Evolutionary conservation across 2,888 invertebrate genomes (phyloP), one percentile per base, ranked within the genome.

Genomic region (Siphonodentalium dalli): DNA sequence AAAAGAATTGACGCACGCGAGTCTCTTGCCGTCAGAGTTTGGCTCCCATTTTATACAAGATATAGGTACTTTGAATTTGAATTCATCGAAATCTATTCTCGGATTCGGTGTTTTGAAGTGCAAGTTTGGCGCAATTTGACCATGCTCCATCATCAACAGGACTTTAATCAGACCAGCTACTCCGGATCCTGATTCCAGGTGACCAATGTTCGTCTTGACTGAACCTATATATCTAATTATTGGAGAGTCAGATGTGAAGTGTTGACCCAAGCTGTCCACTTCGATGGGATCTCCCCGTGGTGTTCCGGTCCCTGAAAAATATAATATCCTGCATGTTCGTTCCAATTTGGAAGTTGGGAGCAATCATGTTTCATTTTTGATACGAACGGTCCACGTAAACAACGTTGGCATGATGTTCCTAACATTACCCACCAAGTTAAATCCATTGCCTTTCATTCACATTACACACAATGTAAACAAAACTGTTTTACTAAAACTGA

Each of bases 141-240:
- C 53, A 39, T 68, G 20, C 38, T 66, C 61, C 63, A 69, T 65
- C 70, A 70, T 71, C 18, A 74, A 50, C 24, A 70, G 39, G 6
- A 70, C 65, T 39, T 72, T 74, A 24, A 74, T 66, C 0, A 74
- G 43, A 0, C 68, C 68, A 2, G 70, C 69, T 7, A 66, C 63
- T 0, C 72, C 73, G 2, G 73, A 69, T 0, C 68, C 69, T 1
- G 71, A 63, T 44, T 72, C 72, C 15, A 63, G 49, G 39, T 74
- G 73, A 7, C 73, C 73, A 31, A 74, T 69, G 42, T 71, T 74
- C 18, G 71, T 66, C 51, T 72, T 72, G 2, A 70, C 70, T 1
- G 73, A 74, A 1, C 73, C 73, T 7, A 73, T 43, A 20, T 47
- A n/a, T 18, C 11, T 18, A 18, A 24, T 9, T 13, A 18, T 28